These are phyloP conservation scores for Tetragnatha montana DNA, from an alignment of 2,888 invertebrate species.

Conservation along the genomic window DNA sequence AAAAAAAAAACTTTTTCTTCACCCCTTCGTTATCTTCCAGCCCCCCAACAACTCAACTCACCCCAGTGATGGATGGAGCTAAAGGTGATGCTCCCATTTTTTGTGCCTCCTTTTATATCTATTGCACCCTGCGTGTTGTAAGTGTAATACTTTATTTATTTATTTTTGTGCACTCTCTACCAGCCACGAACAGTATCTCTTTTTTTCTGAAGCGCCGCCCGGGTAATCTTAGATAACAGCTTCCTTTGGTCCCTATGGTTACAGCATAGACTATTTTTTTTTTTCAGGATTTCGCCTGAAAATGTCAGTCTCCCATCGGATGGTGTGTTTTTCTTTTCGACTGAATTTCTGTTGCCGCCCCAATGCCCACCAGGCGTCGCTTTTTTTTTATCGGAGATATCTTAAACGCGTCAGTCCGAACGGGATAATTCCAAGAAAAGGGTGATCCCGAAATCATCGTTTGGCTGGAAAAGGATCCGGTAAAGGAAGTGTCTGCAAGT, in stretches of 20 bases:
- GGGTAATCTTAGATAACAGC: constrained; percentile 59
- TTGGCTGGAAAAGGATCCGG: neutral
- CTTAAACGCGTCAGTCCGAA: constrained; percentile 13
- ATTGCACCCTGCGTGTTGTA: constrained; percentile 25
- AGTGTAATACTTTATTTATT: constrained; percentile 45
- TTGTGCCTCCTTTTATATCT: constrained; percentile 28
- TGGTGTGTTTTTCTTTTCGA: constrained; percentile 35
- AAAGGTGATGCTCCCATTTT: constrained; percentile 47
- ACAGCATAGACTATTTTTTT: constrained; percentile 64
- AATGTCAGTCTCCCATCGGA: constrained; percentile 41
- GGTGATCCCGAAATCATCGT: neutral
- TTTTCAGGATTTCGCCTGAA: constrained; percentile 55
- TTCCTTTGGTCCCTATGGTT: constrained; percentile 57
- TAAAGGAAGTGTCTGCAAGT: neutral
- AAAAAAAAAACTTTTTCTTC: constrained; percentile 35
- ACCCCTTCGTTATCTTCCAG: constrained; percentile 56
- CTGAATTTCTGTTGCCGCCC: constrained; percentile 31
- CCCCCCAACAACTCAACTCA: neutral
- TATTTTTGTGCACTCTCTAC: constrained; percentile 30
- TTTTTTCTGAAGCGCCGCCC: constrained; percentile 9
- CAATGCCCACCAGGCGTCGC: constrained; percentile 13
- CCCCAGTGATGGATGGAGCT: constrained; percentile 57
- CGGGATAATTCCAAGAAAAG: neutral
- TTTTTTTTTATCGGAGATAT: constrained; percentile 15
- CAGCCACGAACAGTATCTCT: constrained; percentile 43